phyloP scores from a whole-genome alignment of 2,888 invertebrate genomes.

The Drosophila mimica region DNA sequence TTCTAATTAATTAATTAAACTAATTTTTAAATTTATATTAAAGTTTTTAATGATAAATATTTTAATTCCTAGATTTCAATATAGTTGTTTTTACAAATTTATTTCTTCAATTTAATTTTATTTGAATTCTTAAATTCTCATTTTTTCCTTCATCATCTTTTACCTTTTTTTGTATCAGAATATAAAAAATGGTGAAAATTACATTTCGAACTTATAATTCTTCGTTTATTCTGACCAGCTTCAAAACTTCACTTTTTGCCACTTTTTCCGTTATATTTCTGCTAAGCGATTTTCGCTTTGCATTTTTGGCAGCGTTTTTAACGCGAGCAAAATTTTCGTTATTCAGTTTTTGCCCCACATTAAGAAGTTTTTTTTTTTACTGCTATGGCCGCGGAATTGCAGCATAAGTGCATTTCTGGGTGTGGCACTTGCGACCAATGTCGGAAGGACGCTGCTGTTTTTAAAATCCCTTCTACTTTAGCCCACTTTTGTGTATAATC shows the following conservation, averaged over 20 bases:
- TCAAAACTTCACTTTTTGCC: neutral
- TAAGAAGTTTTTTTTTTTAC: slow-evolving; percentile 17
- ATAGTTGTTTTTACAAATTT: neutral
- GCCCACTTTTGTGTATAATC: slow-evolving; percentile 15
- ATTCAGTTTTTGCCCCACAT: slow-evolving; percentile 49
- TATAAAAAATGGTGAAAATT: neutral
- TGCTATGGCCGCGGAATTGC: slow-evolving; percentile 23
- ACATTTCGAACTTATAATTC: neutral
- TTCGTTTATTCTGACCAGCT: neutral
- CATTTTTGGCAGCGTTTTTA: slow-evolving; percentile 35
- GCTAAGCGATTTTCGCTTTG: neutral
- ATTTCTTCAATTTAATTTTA: neutral
- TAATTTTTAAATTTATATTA: neutral
- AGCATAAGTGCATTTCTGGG: slow-evolving; percentile 37
- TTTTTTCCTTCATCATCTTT: neutral
- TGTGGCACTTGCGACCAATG: slow-evolving; percentile 20
- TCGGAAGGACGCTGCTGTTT: slow-evolving; percentile 35
- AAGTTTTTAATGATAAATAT: neutral
- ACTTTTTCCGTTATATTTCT: neutral
- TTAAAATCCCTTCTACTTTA: neutral
- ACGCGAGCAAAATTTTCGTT: slow-evolving; percentile 64
- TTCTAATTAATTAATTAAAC: too few species aligned
- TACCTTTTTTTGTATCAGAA: neutral
- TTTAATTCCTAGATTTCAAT: neutral
- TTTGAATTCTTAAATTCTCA: neutral